Base-by-base conservation (phyloP, 2,113 vertebrate species). In the Silurus meridionalis region DNA sequence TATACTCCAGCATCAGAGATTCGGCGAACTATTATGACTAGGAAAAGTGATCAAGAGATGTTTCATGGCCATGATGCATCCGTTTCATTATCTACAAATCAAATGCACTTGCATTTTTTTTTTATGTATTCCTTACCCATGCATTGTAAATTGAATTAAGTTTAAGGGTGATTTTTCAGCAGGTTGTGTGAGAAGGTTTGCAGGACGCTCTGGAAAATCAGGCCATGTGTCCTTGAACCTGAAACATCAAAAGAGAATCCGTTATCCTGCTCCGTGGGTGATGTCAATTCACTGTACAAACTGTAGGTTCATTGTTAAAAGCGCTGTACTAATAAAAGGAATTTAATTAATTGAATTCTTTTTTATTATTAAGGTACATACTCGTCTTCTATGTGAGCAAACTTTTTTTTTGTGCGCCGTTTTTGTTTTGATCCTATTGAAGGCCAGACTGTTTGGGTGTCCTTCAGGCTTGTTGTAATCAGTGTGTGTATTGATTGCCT, bases 91-190 rank as follows among this genome's bases (percentile, higher is more conserved):
- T 37, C 37, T 37, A 37, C 37, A 37, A 37, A 37, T 2, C 37
- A 37, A 37, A 37, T 37, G 1, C 37, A 37, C 37, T 37, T 37
- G 37, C 37, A 37, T 2, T 37, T 48, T 2, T 37, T 48, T 15
- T 25, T 1, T 23, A 11, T n/a, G 55, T 55, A 8, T 79, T 79
- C 53, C 5, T 79, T 28, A 28, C n/a, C 57, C 19, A 79, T 28
- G 1, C 58, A n/a, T 57, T 79, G 57, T 8, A 46, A 57, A 64
- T 83, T 87, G 74, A 87, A 89, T 89, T 74, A 85, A 46, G 46
- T 60, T n/a, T n/a, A 52, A 48, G 23, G 74, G 50, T 89, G 88
- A 87, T 83, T 85, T 89, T 89, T 89, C 82, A 66, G 74, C 52
- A 66, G 74, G 52, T 72, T 85, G 66, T 71, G 57, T 57, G 60